A percentile compares a stretch with the other conserved stretches of the same genome.
Evolutionary conservation across 2,113 vertebrate species (phyloP).

Genomic region (Aegotheles bennettii): DNA sequence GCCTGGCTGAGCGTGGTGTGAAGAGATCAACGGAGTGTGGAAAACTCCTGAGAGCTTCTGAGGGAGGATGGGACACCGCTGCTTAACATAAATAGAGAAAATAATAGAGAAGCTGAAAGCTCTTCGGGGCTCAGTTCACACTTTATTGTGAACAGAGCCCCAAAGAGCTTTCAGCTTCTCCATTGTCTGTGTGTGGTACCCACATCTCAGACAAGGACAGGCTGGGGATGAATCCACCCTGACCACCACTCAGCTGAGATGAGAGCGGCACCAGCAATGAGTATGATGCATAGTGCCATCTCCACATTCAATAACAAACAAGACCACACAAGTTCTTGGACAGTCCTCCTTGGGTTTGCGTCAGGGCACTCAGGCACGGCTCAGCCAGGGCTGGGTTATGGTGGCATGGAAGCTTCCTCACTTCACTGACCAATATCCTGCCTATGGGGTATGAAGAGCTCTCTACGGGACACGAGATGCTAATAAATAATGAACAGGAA

Average conservation of each 20-base stretch:
- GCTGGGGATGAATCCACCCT: background rate
- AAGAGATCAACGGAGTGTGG: background rate
- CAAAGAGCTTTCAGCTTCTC: background rate
- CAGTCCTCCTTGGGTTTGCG: background rate
- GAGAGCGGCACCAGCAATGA: background rate
- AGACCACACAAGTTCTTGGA: background rate
- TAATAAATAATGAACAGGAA: background rate
- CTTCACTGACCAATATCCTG: background rate
- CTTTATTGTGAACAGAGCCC: background rate
- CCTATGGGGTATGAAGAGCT: accelerated
- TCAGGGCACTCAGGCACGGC: background rate
- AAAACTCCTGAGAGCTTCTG: background rate
- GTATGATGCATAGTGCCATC: background rate
- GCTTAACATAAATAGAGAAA: background rate
- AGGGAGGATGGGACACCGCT: background rate
- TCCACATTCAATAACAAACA: background rate
- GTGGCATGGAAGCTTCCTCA: background rate
- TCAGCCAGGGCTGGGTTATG: background rate
- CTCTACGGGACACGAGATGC: background rate
- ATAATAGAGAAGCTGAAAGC: too few relatives aligned
- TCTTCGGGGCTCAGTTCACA: too few relatives aligned
- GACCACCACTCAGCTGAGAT: accelerated
- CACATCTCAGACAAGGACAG: accelerated
- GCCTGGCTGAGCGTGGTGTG: background rate
- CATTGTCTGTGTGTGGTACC: background rate